These are phyloP conservation scores for Leucozona laternaria DNA, from an alignment of 2,888 invertebrate genomes.

Conservation along the genomic window DNA sequence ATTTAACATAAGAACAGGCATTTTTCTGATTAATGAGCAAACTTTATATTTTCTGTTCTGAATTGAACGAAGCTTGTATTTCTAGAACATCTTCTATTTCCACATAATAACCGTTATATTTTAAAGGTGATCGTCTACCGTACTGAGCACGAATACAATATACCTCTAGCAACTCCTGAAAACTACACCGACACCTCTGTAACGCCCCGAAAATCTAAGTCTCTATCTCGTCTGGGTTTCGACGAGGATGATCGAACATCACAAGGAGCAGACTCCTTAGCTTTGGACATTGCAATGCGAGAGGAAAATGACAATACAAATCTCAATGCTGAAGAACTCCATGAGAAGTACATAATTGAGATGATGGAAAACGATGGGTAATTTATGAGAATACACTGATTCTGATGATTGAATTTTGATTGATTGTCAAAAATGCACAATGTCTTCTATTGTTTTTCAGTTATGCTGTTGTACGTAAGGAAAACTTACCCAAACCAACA, in stretches of 20 bases:
- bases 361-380: slow-evolving; percentile 84
- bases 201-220: slow-evolving; percentile 85
- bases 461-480: slow-evolving; percentile 91
- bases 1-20: background rate
- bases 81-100: background rate
- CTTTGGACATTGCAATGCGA: slow-evolving; percentile 82
- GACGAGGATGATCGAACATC: slow-evolving; percentile 89
- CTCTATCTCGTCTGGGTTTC: slow-evolving; percentile 84
- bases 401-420: background rate
- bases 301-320: slow-evolving; percentile 76
- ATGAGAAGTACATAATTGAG: slow-evolving; percentile 81
- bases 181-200: slow-evolving; percentile 85
- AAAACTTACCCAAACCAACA: slow-evolving; percentile 86
- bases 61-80: slow-evolving; percentile 8
- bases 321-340: slow-evolving; percentile 71
- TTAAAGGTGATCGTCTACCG: slow-evolving; percentile 87
- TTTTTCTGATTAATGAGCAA: background rate
- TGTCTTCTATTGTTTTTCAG: slow-evolving; percentile 84
- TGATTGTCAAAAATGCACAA: slow-evolving; percentile 4
- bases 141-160: slow-evolving; percentile 87
- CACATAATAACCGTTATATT: slow-evolving; percentile 2
- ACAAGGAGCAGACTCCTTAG: slow-evolving; percentile 88
- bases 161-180: slow-evolving; percentile 85
- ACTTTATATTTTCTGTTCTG: background rate
- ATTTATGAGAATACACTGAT: slow-evolving; percentile 21